These are phyloP conservation scores for Sciurus niger DNA, from an alignment of 2,113 vertebrate genomes.

Conservation along the genomic window DNA sequence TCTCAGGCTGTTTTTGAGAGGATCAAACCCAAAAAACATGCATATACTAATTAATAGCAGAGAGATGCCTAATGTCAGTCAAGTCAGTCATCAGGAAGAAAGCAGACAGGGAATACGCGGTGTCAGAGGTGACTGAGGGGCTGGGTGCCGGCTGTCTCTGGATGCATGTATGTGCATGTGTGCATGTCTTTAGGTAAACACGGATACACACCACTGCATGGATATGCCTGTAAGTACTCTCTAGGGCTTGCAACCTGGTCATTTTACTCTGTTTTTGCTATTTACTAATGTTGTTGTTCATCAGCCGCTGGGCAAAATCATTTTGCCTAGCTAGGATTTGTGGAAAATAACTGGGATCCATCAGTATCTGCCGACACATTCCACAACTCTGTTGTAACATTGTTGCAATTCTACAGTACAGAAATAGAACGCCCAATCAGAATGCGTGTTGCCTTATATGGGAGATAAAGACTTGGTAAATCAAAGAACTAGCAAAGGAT, in stretches of 20 bases:
- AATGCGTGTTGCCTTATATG: too few species aligned
- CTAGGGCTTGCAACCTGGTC: neutral
- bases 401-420: too few species aligned
- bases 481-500: too few species aligned
- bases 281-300: neutral
- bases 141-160: neutral
- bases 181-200: too few species aligned
- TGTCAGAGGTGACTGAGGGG: neutral
- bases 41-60: neutral
- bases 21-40: neutral
- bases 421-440: too few species aligned
- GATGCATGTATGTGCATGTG: too few species aligned
- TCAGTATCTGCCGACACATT: too few species aligned
- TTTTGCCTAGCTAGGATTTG: neutral
- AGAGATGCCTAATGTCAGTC: neutral
- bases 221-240: neutral
- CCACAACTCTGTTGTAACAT: too few species aligned
- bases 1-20: neutral
- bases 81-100: neutral
- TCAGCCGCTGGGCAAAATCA: neutral
- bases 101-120: neutral
- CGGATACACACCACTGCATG: neutral
- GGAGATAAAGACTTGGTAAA: too few species aligned
- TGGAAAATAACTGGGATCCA: too few species aligned
- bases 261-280: too few species aligned